These are phyloP conservation scores for Manacus vitellinus DNA, from an alignment of 2,113 vertebrate species.

Conservation along the genomic window DNA sequence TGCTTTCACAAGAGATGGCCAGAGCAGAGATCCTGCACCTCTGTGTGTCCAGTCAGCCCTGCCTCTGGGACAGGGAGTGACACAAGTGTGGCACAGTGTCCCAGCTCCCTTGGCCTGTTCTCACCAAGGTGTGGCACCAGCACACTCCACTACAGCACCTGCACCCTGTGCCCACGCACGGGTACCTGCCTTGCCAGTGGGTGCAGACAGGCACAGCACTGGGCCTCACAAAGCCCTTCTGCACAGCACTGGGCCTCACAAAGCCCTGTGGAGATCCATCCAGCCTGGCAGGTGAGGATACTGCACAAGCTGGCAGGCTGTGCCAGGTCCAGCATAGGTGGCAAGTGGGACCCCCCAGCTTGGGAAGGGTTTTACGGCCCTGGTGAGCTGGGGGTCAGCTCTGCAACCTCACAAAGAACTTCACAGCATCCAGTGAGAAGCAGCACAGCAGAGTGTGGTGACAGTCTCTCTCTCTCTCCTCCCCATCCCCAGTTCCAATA, in stretches of 20 bases:
- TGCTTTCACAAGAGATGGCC: neutral
- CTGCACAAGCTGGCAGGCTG: neutral
- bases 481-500: neutral
- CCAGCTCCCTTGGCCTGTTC: neutral
- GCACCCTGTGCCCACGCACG: accelerated
- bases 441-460: neutral
- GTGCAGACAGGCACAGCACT: neutral
- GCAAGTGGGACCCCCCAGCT: neutral
- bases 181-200: accelerated
- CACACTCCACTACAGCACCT: neutral
- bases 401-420: neutral
- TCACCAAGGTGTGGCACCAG: accelerated
- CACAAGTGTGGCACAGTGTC: neutral
- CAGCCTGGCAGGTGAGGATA: neutral
- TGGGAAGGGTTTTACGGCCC: neutral
- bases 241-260: neutral
- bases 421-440: neutral
- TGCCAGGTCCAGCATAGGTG: neutral
- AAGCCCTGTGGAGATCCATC: neutral
- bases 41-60: neutral
- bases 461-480: neutral
- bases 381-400: too few relatives aligned
- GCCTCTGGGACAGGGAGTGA: neutral
- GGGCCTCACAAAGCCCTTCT: neutral
- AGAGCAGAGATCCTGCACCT: neutral